Base-by-base conservation (phyloP, 2,113 vertebrate genomes). In the Ptyas mucosa region DNA sequence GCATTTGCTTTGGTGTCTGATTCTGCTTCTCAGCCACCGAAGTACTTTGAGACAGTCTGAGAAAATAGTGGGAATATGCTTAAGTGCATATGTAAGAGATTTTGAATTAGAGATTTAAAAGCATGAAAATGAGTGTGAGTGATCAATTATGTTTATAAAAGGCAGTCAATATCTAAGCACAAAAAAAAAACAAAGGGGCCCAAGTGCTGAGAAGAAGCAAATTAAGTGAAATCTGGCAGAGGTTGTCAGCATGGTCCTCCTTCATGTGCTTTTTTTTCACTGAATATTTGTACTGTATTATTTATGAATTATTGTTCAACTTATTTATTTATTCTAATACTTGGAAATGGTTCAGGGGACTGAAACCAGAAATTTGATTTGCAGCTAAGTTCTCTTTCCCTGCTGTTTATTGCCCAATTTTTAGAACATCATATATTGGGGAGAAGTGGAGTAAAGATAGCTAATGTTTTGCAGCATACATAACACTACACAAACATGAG, bases 1-100 rank as follows among this genome's bases (percentile, higher is more conserved):
- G 43, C 55, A 94, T 96, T 94, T 94, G 91, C 90, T 94, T 94
- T 93, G 90, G 26, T 90, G 81, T 86, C 92, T 96, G 89, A 90
- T 96, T 85, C 57, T 92, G 57, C 52, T 54, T 55, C 92, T 94
- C 69, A 96, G 91, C 89, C 51, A 58, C 64, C 94, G 89, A 89
- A 12, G 5, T 90, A n/a, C 11, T 93, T 94, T 93, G 10, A 54
- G 23, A 58, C 49, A 89, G 29, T 1, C 46, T 91, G 34, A 39
- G 12, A 64, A 75, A 95, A 96, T 20, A 46, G 54, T 57, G 94
- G 39, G 92, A 24, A 3, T 21, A 55, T 75, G 91, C n/a, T 43
- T 90, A 91, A 91, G 10, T 85, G 29, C 75, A 94, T 21, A 81
- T 46, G 20, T 54, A 95, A 93, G 89, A 89, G 34, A 14, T 39